Evolutionary conservation across 2,888 invertebrate genomes (phyloP).

Genomic region (Blastobasis adustella): DNA sequence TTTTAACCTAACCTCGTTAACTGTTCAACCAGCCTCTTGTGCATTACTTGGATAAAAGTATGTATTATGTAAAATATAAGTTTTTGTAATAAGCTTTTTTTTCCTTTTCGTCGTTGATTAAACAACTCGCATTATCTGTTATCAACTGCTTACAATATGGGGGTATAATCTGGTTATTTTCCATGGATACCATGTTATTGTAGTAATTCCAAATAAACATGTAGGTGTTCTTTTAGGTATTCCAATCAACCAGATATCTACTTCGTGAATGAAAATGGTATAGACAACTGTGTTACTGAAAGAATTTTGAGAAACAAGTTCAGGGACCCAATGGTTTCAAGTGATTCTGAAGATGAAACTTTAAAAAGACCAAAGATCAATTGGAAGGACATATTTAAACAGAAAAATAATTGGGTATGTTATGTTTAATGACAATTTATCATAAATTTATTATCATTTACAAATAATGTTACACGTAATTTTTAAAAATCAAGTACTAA

Average conservation of each 20-base stretch:
- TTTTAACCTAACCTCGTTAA: no score
- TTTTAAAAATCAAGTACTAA: no score
- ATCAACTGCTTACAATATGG: no score
- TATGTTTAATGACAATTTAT: background rate
- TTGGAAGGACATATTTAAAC: conserved; percentile 43
- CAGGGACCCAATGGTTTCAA: conserved; percentile 40
- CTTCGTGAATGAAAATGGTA: conserved; percentile 37
- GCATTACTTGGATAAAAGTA: no score
- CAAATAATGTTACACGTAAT: background rate
- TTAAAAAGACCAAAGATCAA: conserved; percentile 25
- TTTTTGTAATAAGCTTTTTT: no score
- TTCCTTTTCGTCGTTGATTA: no score
- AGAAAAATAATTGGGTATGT: conserved; percentile 25
- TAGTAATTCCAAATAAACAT: background rate
- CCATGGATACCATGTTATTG: no score
- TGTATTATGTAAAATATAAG: no score
- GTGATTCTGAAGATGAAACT: conserved; percentile 41
- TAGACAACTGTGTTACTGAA: conserved; percentile 47
- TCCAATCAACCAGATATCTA: conserved; percentile 22
- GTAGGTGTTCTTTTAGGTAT: conserved; percentile 25
- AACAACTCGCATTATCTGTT: no score
- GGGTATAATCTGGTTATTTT: no score
- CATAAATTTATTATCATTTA: background rate
- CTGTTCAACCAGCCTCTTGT: no score
- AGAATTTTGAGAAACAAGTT: conserved; percentile 47